Evolutionary conservation across 2,113 vertebrate genomes (phyloP).

Genomic region (Hyperoodon ampullatus): DNA sequence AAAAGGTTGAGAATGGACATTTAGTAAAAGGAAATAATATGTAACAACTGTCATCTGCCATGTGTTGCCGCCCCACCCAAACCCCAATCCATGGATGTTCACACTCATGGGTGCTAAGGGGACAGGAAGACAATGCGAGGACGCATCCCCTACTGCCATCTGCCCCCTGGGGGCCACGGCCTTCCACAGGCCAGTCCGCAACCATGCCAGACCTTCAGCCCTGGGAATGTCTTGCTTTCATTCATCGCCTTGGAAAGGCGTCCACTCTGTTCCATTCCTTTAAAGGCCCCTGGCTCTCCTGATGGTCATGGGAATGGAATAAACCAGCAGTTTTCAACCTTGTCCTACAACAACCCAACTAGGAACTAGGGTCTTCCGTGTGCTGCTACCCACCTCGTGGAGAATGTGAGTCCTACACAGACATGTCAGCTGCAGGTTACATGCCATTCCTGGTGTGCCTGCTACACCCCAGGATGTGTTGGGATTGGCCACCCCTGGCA

Average conservation of each 20-base stretch:
- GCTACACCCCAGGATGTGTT: not conserved
- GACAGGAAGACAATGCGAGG: not conserved
- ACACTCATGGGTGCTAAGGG: not conserved
- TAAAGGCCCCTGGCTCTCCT: not conserved
- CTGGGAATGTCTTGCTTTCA: not conserved
- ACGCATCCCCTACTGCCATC: no score
- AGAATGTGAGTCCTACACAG: fast-evolving
- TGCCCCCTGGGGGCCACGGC: not conserved
- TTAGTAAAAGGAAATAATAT: not conserved
- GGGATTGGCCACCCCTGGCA: no score
- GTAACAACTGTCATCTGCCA: not conserved
- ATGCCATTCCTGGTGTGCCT: not conserved
- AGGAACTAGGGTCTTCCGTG: fast-evolving
- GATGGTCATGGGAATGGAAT: not conserved
- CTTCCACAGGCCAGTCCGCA: not conserved
- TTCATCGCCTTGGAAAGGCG: not conserved
- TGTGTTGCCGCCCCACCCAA: not conserved
- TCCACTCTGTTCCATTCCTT: not conserved
- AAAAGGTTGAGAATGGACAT: not conserved
- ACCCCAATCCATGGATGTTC: not conserved
- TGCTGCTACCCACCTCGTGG: fast-evolving
- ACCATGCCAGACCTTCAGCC: not conserved
- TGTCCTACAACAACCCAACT: not conserved
- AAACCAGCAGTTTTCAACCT: not conserved
- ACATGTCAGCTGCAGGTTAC: no score